phyloP scores from a whole-genome alignment of 2,888 invertebrate species.

The Lasioglossum lativentre region DNA sequence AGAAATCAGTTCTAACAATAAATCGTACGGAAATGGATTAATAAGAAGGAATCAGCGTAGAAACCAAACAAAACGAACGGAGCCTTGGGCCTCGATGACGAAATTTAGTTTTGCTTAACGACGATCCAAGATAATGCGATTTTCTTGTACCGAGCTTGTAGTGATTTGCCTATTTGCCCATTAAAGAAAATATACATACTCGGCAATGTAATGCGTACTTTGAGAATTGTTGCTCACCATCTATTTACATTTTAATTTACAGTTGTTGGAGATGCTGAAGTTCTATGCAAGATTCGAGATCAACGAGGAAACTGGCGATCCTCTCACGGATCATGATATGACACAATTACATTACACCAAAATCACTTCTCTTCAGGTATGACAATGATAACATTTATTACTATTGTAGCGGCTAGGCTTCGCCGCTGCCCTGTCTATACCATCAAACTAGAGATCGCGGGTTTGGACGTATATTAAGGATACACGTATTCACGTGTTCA shows the following conservation, averaged over 20 bases:
- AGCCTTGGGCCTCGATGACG: not conserved
- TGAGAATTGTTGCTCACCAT: not conserved
- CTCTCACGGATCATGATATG: constrained; percentile 97
- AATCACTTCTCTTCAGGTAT: constrained; percentile 95
- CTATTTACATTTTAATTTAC: constrained; percentile 79
- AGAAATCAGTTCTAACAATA: not conserved
- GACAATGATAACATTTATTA: not conserved
- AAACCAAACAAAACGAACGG: not conserved
- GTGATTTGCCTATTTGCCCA: not conserved
- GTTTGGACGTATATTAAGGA: too few relatives aligned
- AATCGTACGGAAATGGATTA: not conserved
- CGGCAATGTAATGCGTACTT: not conserved
- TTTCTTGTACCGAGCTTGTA: not conserved
- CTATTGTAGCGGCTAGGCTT: too few relatives aligned
- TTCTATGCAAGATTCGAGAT: constrained; percentile 99
- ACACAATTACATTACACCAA: constrained; percentile 96
- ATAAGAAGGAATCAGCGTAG: not conserved
- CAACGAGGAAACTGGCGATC: constrained; percentile 97
- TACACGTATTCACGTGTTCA: too few relatives aligned
- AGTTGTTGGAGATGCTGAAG: constrained; percentile 97
- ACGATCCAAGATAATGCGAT: constrained; percentile 1
- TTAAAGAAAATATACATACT: not conserved
- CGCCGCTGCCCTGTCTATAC: too few relatives aligned
- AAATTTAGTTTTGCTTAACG: not conserved
- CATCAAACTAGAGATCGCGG: too few relatives aligned